Evolutionary conservation across 2,113 vertebrate species (phyloP).

Genomic region (Ammodytes dubius): DNA sequence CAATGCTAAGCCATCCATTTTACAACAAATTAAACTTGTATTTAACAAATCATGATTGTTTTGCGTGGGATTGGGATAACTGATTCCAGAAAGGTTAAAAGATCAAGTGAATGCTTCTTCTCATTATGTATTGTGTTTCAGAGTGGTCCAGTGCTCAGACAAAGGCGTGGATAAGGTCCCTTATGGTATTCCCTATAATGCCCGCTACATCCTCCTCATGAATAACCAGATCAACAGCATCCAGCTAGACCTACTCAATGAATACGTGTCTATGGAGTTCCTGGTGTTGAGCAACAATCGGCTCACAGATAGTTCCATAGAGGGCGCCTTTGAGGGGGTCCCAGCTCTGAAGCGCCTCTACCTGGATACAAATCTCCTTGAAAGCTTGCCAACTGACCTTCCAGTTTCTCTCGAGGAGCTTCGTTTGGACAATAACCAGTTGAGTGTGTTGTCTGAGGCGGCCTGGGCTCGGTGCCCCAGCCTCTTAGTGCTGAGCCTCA

Average conservation of each 20-base stretch:
- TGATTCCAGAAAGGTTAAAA: background rate
- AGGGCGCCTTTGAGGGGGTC: constrained; percentile 72
- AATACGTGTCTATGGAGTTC: constrained; percentile 79
- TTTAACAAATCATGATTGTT: background rate
- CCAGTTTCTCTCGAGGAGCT: constrained; percentile 72
- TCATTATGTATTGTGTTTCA: constrained; percentile 57
- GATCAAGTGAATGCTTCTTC: background rate
- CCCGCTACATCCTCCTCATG: constrained; percentile 80
- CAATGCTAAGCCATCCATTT: too few relatives aligned
- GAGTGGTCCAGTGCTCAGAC: constrained; percentile 83
- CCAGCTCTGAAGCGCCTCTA: constrained; percentile 69
- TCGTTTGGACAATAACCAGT: constrained; percentile 68
- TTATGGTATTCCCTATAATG: constrained; percentile 79
- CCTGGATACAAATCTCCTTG: constrained; percentile 64
- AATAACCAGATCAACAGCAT: constrained; percentile 79
- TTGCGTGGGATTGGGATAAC: background rate
- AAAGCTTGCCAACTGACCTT: constrained; percentile 66
- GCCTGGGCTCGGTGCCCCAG: constrained; percentile 57
- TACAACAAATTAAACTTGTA: background rate
- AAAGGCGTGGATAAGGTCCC: constrained; percentile 76
- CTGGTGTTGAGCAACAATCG: constrained; percentile 79
- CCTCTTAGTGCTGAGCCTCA: constrained; percentile 73
- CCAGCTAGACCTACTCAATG: constrained; percentile 73
- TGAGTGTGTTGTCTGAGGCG: constrained; percentile 65
- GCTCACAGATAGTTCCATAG: constrained; percentile 66